phyloP scores from a whole-genome alignment of 2,113 vertebrate genomes.

The Mixornis gularis region DNA sequence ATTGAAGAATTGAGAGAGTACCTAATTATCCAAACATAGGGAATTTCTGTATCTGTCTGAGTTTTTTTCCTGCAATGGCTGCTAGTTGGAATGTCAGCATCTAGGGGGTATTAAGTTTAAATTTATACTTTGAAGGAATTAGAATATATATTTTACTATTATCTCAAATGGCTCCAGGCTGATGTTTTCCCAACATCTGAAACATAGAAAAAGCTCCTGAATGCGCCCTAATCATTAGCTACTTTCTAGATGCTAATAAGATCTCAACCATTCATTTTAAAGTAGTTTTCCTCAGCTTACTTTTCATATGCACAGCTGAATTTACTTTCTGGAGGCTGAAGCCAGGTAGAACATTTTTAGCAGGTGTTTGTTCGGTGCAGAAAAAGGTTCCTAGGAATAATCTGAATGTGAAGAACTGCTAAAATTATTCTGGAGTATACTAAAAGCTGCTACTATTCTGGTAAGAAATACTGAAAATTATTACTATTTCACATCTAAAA shows the following conservation, averaged over 20 bases:
- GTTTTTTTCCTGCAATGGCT: background rate
- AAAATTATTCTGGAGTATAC: background rate
- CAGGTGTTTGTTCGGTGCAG: background rate
- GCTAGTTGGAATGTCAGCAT: background rate
- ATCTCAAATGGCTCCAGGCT: background rate
- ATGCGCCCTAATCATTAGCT: background rate
- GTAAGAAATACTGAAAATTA: background rate
- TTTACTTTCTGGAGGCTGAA: background rate
- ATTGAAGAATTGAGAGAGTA: background rate
- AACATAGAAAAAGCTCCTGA: background rate
- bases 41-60: background rate
- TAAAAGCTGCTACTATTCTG: background rate
- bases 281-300: background rate
- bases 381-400: background rate
- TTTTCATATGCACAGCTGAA: background rate
- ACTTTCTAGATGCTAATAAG: background rate
- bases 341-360: conserved; percentile 13
- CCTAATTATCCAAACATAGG: background rate
- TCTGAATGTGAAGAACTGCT: background rate
- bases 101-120: background rate
- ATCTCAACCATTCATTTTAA: background rate
- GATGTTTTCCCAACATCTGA: background rate
- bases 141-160: background rate
- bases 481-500: conserved; percentile 11
- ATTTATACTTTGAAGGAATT: background rate